A percentile compares a stretch with the other conserved stretches of the same genome.
Conservation (phyloP, 2,113 vertebrate species). For the Sigmodon hispidus region DNA sequence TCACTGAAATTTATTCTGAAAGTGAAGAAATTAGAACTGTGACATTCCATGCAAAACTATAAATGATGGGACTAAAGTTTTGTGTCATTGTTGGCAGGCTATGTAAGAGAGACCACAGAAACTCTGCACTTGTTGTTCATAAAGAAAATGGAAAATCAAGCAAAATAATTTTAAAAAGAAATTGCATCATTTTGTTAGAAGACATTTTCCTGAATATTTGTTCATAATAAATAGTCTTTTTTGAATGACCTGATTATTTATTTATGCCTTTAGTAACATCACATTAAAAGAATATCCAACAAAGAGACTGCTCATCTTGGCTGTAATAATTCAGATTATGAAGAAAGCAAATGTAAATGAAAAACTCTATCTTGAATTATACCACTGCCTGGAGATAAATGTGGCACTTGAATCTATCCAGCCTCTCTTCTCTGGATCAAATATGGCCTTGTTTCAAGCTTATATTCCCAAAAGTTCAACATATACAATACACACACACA, state of each 20-base stretch:
- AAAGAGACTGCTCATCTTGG: neutral
- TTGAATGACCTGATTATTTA: slow-evolving; percentile 19
- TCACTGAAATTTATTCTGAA: neutral
- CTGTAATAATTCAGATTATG: neutral
- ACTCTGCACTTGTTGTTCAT: neutral
- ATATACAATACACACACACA: neutral
- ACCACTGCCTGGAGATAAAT: neutral
- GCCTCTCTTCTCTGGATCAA: neutral
- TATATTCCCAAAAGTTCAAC: neutral
- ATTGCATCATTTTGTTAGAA: slow-evolving; percentile 26
- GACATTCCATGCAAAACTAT: neutral
- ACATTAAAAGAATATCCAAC: neutral
- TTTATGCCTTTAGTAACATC: neutral
- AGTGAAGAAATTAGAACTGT: neutral
- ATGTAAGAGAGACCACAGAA: slow-evolving; percentile 29
- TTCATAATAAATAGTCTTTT: slow-evolving; percentile 26
- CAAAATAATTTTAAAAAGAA: slow-evolving; percentile 48
- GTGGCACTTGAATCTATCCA: neutral
- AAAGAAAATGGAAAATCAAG: slow-evolving; percentile 26
- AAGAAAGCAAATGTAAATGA: neutral
- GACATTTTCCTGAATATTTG: neutral
- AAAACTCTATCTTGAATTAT: neutral
- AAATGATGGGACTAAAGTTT: neutral
- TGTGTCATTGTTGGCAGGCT: neutral
- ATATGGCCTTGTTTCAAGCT: neutral